Conservation (phyloP, 2,888 invertebrate genomes). For the Pherbina coryleti region DNA sequence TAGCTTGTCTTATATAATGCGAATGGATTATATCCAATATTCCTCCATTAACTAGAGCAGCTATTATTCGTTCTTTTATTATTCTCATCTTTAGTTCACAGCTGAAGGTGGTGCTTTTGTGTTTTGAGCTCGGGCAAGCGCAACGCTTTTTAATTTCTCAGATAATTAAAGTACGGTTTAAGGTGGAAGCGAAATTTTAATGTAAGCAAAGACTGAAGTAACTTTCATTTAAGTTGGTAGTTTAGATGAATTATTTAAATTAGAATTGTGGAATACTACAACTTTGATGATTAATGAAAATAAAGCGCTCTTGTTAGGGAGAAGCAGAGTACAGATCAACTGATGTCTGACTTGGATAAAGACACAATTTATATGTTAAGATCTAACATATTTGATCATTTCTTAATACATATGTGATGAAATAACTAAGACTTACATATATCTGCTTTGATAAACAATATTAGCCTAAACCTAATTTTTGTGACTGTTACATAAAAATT, state of each 20-base stretch:
- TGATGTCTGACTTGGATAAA: background rate
- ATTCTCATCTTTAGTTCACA: background rate
- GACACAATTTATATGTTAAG: background rate
- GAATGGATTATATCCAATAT: too few relatives aligned
- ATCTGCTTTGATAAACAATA: too few relatives aligned
- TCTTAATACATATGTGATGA: too few relatives aligned
- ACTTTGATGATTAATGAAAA: background rate
- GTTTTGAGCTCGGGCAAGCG: conserved; percentile 24
- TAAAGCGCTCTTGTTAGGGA: background rate
- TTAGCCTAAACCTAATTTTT: too few relatives aligned
- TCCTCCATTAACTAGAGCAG: too few relatives aligned
- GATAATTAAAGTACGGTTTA: conserved; percentile 4
- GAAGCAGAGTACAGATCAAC: background rate
- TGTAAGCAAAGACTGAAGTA: conserved; percentile 10
- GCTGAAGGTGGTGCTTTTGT: background rate
- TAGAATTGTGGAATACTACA: background rate
- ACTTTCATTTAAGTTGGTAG: conserved; percentile 21
- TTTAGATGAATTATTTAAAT: background rate
- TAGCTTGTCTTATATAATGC: background rate
- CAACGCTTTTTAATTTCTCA: conserved; percentile 13
- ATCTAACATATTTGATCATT: background rate
- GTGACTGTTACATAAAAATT: too few relatives aligned
- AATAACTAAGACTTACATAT: too few relatives aligned
- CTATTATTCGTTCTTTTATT: too few relatives aligned
- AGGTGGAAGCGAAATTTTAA: background rate